These are phyloP conservation scores for Uria lomvia DNA, from an alignment of 2,113 vertebrate species.

Conservation along the genomic window DNA sequence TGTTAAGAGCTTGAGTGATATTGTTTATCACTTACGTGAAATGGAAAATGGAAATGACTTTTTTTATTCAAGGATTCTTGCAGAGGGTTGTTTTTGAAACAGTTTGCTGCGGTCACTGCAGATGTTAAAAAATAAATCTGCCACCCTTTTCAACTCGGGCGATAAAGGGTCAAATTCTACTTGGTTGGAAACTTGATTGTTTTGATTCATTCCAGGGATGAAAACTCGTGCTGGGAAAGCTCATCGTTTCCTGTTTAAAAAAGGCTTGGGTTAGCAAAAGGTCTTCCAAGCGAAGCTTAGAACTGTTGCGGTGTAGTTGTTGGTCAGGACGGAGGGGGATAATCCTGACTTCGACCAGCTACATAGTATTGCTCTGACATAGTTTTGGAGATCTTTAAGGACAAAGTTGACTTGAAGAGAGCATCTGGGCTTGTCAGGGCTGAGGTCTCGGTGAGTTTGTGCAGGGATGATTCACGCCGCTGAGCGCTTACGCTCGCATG, in stretches of 20 bases:
- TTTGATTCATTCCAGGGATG: not conserved
- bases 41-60: not conserved
- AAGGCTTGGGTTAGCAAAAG: not conserved
- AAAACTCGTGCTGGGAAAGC: not conserved
- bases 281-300: not conserved
- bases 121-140: not conserved
- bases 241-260: not conserved
- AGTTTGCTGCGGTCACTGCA: not conserved
- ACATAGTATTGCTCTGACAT: not conserved
- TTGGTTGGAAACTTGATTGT: not conserved
- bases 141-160: not conserved
- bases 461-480: not conserved
- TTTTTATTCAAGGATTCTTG: not conserved
- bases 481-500: accelerated
- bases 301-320: not conserved
- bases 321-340: accelerated
- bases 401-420: not conserved
- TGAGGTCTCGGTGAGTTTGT: not conserved
- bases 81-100: not conserved
- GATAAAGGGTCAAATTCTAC: not conserved
- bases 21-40: not conserved
- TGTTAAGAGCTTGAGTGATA: not conserved
- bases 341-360: not conserved
- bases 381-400: not conserved
- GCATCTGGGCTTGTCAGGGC: not conserved